Evolutionary conservation across 2,888 invertebrate genomes (phyloP), one percentile per base, ranked within the genome.

Genomic region (Nomada ruficornis): DNA sequence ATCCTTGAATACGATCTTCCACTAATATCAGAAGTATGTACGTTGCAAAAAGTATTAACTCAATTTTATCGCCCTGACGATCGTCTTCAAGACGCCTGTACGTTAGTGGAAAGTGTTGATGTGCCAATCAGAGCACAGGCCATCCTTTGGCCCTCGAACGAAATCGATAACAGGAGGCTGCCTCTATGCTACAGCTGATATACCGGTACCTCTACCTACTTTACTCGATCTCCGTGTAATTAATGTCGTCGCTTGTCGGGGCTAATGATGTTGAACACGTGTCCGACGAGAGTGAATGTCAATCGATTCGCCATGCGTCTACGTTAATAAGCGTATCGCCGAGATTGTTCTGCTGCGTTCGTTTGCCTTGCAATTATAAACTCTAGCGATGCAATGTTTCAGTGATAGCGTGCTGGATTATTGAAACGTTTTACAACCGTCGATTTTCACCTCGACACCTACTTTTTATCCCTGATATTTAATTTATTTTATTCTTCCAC

Each of bases 211-310:
- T 79, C 82, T 80, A 77, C 85, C 77, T 87, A 85, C 86, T 86
- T 85, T 87, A 82, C 84, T 77, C 86, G 89, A 89, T 89, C 89
- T 87, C 89, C 85, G 88, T 84, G 86, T 91, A 91, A 91, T 91
- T 91, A 90, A 91, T 90, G 90, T 90, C 85, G 90, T 86, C 84
- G 90, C 90, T 88, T 89, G 89, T 89, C 86, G 84, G 20, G 77
- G 83, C 86, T 90, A 91, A 90, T 91, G 89, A 89, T 87, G 89
- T 91, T 91, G 89, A 90, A 90, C 90, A 88, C 87, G 87, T 87
- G 89, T 88, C 87, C 87, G 89, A 82, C 83, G 87, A 78, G 74
- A 74, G 87, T 73, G 82, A 89, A 84, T 84, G 87, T 82, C 89
- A 84, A 88, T 88, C 87, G 84, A 72, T 72, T 80, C 79, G 78